Conservation (phyloP, 2,113 vertebrate genomes). For the Ceyx cyanopectus region DNA sequence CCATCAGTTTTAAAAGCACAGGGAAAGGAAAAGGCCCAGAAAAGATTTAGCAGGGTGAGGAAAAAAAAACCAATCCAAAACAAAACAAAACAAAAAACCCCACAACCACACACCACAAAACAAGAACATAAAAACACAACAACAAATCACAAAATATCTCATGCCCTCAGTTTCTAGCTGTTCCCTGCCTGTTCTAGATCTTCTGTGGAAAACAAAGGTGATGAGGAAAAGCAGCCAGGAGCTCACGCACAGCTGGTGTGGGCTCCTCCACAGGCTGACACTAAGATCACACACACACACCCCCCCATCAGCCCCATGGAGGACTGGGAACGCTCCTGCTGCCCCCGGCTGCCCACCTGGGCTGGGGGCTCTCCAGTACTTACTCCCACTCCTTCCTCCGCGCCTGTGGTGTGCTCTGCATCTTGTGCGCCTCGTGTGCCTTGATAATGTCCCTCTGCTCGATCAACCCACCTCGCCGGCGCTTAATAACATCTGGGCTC, state of each 20-base stretch:
- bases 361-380: constrained; percentile 74
- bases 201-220: neutral
- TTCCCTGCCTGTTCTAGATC: neutral
- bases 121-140: no score
- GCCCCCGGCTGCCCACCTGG: constrained; percentile 19
- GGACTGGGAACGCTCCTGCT: fast-evolving
- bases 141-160: no score
- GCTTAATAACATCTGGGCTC: constrained; percentile 91
- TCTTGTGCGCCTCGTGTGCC: constrained; percentile 95
- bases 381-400: constrained; percentile 98
- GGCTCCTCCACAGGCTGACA: no score
- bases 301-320: fast-evolving
- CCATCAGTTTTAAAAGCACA: neutral
- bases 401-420: constrained; percentile 96
- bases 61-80: no score
- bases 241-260: fast-evolving
- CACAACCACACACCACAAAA: no score
- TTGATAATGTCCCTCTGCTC: constrained; percentile 97
- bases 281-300: fast-evolving
- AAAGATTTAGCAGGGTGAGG: fast-evolving
- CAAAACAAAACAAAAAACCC: no score
- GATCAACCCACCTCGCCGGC: constrained; percentile 91
- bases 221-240: neutral
- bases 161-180: neutral
- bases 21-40: neutral